phyloP scores from a whole-genome alignment of 2,888 invertebrate genomes.

The Pedicia rivosa region DNA sequence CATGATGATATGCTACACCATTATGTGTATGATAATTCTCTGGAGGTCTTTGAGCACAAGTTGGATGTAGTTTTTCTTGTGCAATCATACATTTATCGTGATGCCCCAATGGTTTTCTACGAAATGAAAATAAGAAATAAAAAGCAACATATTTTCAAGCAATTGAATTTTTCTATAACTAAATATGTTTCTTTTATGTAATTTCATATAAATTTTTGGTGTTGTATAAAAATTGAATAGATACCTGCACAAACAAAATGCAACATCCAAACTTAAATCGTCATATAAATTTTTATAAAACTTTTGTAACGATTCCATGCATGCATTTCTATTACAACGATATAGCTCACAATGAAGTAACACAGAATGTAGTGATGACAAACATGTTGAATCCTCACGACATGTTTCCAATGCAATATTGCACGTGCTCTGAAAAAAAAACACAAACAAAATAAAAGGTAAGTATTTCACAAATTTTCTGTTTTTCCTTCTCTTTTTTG shows the following conservation, averaged over 20 bases:
- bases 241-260: slow-evolving; percentile 88
- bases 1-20: slow-evolving; percentile 37
- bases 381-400: slow-evolving; percentile 68
- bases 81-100: slow-evolving; percentile 79
- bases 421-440: slow-evolving; percentile 58
- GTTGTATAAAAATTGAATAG: slow-evolving; percentile 24
- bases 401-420: slow-evolving; percentile 69
- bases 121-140: slow-evolving; percentile 3
- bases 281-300: slow-evolving; percentile 71
- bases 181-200: not conserved
- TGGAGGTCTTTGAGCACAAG: slow-evolving; percentile 68
- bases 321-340: slow-evolving; percentile 68
- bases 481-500: too few relatives aligned
- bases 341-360: slow-evolving; percentile 64
- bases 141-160: not conserved
- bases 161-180: not conserved
- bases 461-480: too few relatives aligned
- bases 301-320: slow-evolving; percentile 72
- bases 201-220: too few relatives aligned
- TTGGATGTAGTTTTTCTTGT: slow-evolving; percentile 77
- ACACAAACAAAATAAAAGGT: too few relatives aligned
- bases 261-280: slow-evolving; percentile 75
- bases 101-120: slow-evolving; percentile 34
- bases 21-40: slow-evolving; percentile 35
- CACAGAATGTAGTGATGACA: slow-evolving; percentile 64